These are phyloP conservation scores for Cryptoprocta ferox DNA, from an alignment of 2,797 vertebrate species.

Conservation along the genomic window DNA sequence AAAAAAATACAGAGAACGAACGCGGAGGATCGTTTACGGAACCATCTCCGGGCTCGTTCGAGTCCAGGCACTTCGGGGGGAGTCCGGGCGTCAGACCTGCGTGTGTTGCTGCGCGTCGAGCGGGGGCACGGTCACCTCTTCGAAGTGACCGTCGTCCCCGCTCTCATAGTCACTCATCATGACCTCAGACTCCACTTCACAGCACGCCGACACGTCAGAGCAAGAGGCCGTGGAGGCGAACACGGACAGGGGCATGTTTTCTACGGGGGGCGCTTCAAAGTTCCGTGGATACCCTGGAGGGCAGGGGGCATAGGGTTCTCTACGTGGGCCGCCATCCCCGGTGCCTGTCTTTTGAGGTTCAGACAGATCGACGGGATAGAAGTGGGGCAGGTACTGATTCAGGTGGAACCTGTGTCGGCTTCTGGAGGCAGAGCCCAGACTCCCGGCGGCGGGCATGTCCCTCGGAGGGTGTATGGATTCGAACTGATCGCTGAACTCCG, in stretches of 20 bases:
- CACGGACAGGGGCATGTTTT: slow-evolving; percentile 95
- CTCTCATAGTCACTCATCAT: slow-evolving; percentile 99
- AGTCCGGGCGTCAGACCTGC: slow-evolving; percentile 96
- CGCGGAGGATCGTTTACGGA: slow-evolving; percentile 37
- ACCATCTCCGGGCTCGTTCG: slow-evolving; percentile 77
- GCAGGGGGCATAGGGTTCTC: slow-evolving; percentile 89
- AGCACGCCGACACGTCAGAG: slow-evolving; percentile 98
- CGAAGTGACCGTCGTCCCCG: slow-evolving; percentile 92
- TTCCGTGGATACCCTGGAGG: slow-evolving; percentile 89
- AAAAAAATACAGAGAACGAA: slow-evolving; percentile 55
- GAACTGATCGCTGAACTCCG: slow-evolving; percentile 92
- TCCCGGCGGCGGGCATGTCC: slow-evolving; percentile 86
- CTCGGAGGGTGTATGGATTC: slow-evolving; percentile 92
- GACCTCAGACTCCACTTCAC: slow-evolving; percentile 94
- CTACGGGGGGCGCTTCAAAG: slow-evolving; percentile 92
- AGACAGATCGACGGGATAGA: slow-evolving; percentile 91
- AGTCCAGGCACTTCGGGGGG: slow-evolving; percentile 98
- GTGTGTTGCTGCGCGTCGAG: slow-evolving; percentile 97
- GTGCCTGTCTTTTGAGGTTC: slow-evolving; percentile 88
- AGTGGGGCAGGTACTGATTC: slow-evolving; percentile 95
- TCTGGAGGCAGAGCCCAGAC: slow-evolving; percentile 88
- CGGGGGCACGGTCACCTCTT: slow-evolving; percentile 91
- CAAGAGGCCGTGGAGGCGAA: slow-evolving; percentile 97
- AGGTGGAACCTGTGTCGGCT: slow-evolving; percentile 94
- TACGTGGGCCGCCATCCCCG: slow-evolving; percentile 85